phyloP scores from a whole-genome alignment of 2,113 vertebrate species.

The Tetrao urogallus region DNA sequence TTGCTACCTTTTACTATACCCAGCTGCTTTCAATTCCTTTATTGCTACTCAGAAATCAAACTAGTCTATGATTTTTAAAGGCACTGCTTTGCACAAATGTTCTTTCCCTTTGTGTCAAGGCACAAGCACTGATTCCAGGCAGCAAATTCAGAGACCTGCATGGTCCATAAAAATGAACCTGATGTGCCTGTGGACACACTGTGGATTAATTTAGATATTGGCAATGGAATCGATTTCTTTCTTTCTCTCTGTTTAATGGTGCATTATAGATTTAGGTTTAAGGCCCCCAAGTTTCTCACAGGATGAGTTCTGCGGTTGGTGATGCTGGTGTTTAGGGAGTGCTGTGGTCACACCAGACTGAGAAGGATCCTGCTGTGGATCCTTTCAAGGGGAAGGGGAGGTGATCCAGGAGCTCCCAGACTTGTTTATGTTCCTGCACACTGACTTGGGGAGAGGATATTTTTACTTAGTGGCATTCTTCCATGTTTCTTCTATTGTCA shows the following conservation, averaged over 20 bases:
- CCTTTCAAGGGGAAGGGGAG: not conserved
- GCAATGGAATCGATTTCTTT: not conserved
- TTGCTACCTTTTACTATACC: not conserved
- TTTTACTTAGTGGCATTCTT: slow-evolving; percentile 32
- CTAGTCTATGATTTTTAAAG: not conserved
- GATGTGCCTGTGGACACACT: not conserved
- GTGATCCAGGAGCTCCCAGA: not conserved
- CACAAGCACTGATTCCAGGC: not conserved
- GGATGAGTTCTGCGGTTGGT: not conserved
- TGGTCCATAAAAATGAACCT: not conserved
- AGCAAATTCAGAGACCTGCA: not conserved
- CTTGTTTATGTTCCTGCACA: not conserved
- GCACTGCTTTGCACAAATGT: not conserved
- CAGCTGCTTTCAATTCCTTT: not conserved
- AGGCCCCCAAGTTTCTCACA: accelerated
- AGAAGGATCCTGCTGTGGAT: not conserved
- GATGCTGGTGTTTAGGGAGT: not conserved
- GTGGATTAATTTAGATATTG: not conserved
- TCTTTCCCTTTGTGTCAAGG: not conserved
- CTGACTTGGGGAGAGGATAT: not conserved
- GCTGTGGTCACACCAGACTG: not conserved
- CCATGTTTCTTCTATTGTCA: slow-evolving; percentile 46
- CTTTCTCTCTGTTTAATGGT: not conserved
- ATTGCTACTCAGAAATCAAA: not conserved
- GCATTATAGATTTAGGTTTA: not conserved